Base-by-base conservation (phyloP, 2,888 invertebrate species). In the Macaria liturata region DNA sequence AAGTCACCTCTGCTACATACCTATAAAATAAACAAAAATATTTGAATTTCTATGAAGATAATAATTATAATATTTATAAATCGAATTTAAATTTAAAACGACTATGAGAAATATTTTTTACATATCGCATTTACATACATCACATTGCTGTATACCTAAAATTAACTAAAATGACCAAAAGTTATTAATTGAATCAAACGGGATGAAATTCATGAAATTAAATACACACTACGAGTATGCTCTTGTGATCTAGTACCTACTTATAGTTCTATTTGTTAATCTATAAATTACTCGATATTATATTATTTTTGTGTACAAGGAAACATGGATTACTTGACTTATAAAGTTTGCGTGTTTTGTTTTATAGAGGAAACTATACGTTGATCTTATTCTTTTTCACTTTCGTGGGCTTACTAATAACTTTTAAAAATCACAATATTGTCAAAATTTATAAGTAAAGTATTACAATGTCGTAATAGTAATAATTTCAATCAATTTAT, bases 121-220 rank as follows among this genome's bases (percentile, higher is more conserved):
- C 86, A 88, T 74, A 70, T 80, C 81, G 80, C 84, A 85, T 89
- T 88, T 90, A 89, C 86, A 89, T 86, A 88, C 78, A 86, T 84
- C 86, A 86, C 84, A 88, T 86, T 81, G 83, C 49, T 77, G 20
- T 77, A 66, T 70, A 67, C 68, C 20, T 64, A 49, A 51, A 49
- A 64, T 65, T 53, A 55, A 46, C 48, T 67, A 65, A 53, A 63
- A 58, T 52, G 59, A 65, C 31, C 46, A 57, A 52, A 51, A 64
- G 54, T 54, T 30, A 57, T 48, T 57, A 62, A 64, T 53, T 53
- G 53, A 60, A 61, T n/a, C 6, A 54, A 59, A 48, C 46, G 54
- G 51, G 46, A 52, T 50, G 53, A 45, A 43, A n/a, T 8, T 46
- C 32, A 51, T 4, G 20, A 34, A 62, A 55, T 42, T 52, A 54